phyloP scores from a whole-genome alignment of 2,888 invertebrate species.

The Lasioglossum calceatum region DNA sequence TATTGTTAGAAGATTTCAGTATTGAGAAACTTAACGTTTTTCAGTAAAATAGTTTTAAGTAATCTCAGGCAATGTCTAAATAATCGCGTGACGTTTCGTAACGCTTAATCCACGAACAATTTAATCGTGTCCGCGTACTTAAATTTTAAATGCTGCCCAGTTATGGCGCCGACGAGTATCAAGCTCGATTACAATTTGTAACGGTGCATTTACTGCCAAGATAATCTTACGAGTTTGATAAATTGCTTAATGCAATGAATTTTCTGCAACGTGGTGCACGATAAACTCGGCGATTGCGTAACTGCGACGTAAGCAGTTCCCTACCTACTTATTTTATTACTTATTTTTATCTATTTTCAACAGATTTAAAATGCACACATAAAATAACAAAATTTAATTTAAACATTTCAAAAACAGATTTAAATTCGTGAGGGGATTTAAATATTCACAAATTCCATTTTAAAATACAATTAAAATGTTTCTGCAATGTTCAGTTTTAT shows the following conservation, averaged over 20 bases:
- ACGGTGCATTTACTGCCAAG: neutral
- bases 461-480: too few relatives aligned
- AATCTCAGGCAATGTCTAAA: too few relatives aligned
- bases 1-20: neutral
- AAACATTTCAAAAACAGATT: neutral
- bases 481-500: too few relatives aligned
- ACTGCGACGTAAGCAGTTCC: neutral
- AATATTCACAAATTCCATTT: too few relatives aligned
- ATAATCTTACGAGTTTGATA: neutral
- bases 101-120: neutral
- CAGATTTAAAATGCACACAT: too few relatives aligned
- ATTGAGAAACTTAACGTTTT: neutral
- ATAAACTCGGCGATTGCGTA: conserved; percentile 8
- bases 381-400: too few relatives aligned
- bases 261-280: neutral
- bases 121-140: neutral
- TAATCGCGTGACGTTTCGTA: neutral
- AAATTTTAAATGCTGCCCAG: neutral
- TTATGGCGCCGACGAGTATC: neutral
- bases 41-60: neutral
- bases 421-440: neutral
- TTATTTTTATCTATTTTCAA: too few relatives aligned
- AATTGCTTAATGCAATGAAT: neutral
- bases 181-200: conserved; percentile 3
- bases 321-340: too few relatives aligned